Conservation (phyloP, 1,140 invertebrate species). For the Melanaphis sacchari region DNA sequence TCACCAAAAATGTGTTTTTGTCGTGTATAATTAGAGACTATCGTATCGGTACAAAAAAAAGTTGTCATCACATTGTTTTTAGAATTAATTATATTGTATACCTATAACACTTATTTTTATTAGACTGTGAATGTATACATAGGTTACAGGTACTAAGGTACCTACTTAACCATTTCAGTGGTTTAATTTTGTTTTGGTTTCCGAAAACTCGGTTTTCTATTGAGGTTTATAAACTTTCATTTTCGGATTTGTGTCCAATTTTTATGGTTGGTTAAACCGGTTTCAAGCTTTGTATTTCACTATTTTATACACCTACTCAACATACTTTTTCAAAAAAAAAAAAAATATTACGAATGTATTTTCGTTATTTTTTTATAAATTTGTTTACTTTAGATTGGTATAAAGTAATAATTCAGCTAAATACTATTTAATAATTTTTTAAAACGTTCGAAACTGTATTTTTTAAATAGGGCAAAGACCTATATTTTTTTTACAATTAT, state of each 20-base stretch:
- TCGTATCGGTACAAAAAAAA: not conserved
- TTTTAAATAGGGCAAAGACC: not conserved
- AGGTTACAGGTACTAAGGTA: not conserved
- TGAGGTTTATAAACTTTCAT: conserved; percentile 33
- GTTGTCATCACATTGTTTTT: not conserved
- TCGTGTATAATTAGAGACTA: not conserved
- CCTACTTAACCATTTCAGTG: not conserved
- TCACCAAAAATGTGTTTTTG: not conserved
- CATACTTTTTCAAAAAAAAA: conserved; percentile 13
- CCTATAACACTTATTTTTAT: not conserved
- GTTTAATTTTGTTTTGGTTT: conserved; percentile 8
- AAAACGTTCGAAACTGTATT: too few species aligned
- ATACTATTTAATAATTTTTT: not conserved
- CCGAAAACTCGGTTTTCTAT: conserved; percentile 41
- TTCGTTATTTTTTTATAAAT: not conserved
- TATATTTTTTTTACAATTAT: not conserved
- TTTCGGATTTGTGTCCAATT: conserved; percentile 30
- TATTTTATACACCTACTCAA: not conserved
- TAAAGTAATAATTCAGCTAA: not conserved
- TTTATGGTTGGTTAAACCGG: conserved; percentile 39
- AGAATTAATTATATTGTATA: not conserved
- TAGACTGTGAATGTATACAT: not conserved
- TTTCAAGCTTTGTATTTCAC: conserved; percentile 33
- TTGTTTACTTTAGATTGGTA: not conserved
- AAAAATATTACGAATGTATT: not conserved